phyloP scores from a whole-genome alignment of 2,113 vertebrate genomes.

The Aegithalos caudatus region DNA sequence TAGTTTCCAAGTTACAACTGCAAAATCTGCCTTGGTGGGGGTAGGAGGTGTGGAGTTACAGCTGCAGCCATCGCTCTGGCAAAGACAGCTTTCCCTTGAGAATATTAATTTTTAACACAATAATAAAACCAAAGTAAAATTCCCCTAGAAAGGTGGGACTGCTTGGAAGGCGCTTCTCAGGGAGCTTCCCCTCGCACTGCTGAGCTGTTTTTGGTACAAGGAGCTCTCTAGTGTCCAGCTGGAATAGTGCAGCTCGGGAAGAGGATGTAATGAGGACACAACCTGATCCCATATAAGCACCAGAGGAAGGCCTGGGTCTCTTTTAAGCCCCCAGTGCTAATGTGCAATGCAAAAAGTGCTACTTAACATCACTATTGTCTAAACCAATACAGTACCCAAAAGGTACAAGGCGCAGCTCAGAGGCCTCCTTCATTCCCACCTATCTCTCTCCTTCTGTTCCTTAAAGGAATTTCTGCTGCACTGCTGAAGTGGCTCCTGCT shows the following conservation, averaged over 20 bases:
- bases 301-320: neutral
- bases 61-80: neutral
- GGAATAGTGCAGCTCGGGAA: neutral
- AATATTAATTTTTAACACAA: slow-evolving; percentile 3
- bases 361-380: neutral
- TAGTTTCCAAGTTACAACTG: slow-evolving; percentile 12
- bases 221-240: slow-evolving; percentile 41
- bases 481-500: neutral
- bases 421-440: neutral
- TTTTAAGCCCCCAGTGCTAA: neutral
- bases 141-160: neutral
- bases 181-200: neutral
- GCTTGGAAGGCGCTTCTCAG: neutral
- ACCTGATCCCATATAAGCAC: fast-evolving
- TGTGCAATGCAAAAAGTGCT: neutral
- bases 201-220: neutral
- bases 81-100: neutral
- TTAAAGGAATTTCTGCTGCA: neutral
- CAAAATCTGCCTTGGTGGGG: neutral
- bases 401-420: neutral
- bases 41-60: neutral
- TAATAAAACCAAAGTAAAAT: neutral
- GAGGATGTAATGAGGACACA: neutral
- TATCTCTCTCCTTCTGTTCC: neutral
- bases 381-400: neutral